These are phyloP conservation scores for Thymelicus acteon DNA, from an alignment of 2,888 invertebrate genomes.

Conservation along the genomic window DNA sequence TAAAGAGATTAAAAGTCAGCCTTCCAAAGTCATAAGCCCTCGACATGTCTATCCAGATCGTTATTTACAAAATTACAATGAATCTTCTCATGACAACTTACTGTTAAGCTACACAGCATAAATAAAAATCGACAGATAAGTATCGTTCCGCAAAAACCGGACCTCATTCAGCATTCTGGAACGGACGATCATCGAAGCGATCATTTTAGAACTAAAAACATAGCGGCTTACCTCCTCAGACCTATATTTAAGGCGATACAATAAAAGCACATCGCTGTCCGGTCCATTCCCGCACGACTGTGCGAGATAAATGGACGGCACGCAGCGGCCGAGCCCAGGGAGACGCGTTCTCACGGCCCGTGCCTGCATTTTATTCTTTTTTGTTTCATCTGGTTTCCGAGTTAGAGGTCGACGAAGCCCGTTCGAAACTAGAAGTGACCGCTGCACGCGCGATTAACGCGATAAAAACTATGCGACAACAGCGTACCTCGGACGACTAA, in stretches of 20 bases:
- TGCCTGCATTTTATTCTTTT: constrained; percentile 75
- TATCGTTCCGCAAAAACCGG: constrained; percentile 38
- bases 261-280: constrained; percentile 81
- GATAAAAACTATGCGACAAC: constrained; percentile 73
- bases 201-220: constrained; percentile 72
- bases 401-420: constrained; percentile 76
- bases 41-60: neutral
- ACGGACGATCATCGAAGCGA: constrained; percentile 55
- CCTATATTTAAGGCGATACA: constrained; percentile 82
- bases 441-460: constrained; percentile 71
- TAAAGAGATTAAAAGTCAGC: constrained; percentile 5
- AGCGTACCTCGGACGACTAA: constrained; percentile 59
- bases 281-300: constrained; percentile 82
- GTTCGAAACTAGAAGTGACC: constrained; percentile 73
- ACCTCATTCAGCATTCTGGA: constrained; percentile 52
- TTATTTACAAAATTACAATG: constrained; percentile 8
- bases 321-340: constrained; percentile 64
- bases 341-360: constrained; percentile 84
- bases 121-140: constrained; percentile 28
- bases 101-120: constrained; percentile 17
- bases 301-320: constrained; percentile 81
- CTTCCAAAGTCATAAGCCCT: constrained; percentile 20
- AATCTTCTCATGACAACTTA: constrained; percentile 10
- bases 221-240: constrained; percentile 68
- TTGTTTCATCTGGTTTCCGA: constrained; percentile 78